Percentiles rank a stretch among this genome's conserved stretches.
Evolutionary conservation across 2,888 invertebrate genomes (phyloP).

Genomic region (Brachyopa scutellaris): DNA sequence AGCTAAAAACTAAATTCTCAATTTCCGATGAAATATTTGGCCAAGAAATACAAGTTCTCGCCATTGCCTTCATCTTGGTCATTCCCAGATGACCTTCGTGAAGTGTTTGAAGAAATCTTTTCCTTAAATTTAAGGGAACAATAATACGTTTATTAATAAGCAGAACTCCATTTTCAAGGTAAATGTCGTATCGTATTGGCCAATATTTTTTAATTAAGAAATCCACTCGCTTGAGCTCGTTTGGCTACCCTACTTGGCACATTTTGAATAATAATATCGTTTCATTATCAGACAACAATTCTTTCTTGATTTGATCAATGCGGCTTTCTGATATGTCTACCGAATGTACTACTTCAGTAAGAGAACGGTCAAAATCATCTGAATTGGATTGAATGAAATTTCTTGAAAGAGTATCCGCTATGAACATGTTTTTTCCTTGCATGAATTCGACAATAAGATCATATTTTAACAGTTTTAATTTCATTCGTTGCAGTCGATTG

Average conservation of each 20-base stretch:
- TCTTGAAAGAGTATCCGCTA: not conserved
- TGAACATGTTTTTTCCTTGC: not conserved
- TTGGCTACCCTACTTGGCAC: slow-evolving; percentile 44
- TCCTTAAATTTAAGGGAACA: slow-evolving; percentile 19
- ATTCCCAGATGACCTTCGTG: slow-evolving; percentile 33
- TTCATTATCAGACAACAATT: not conserved
- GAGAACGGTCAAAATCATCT: not conserved
- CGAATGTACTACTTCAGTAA: not conserved
- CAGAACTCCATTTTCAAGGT: slow-evolving; percentile 16
- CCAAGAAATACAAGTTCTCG: slow-evolving; percentile 27
- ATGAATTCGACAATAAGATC: not conserved
- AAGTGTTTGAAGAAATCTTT: slow-evolving; percentile 4
- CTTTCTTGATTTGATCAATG: not conserved
- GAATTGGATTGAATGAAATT: too few relatives aligned
- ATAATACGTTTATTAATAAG: slow-evolving; percentile 38
- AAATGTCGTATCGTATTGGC: slow-evolving; percentile 19
- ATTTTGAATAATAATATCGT: slow-evolving; percentile 20
- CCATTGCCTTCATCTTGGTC: slow-evolving; percentile 11
- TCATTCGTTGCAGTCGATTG: slow-evolving; percentile 34
- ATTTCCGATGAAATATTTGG: slow-evolving; percentile 33
- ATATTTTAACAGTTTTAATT: not conserved
- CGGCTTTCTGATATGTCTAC: not conserved
- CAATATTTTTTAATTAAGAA: slow-evolving; percentile 16
- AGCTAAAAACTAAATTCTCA: not conserved
- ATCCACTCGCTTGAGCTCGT: not conserved